phyloP scores from a whole-genome alignment of 2,797 vertebrate species.

The Hephaestus fuliginosus region DNA sequence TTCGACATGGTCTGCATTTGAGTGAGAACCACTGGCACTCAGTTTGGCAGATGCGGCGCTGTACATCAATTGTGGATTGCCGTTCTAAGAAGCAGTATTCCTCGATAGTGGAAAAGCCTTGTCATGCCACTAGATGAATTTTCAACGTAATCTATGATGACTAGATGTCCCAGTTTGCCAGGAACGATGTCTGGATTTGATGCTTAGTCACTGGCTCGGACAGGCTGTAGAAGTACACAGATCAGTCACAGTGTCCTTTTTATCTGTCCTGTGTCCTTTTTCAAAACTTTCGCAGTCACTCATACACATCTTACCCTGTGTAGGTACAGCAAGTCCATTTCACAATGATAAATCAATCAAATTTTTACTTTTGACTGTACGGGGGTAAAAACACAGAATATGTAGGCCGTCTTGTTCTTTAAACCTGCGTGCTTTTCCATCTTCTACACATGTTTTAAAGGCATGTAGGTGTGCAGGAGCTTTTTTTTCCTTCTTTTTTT shows the following conservation, averaged over 20 bases:
- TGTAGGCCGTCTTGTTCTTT: not conserved
- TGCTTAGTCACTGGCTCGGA: slow-evolving; percentile 20
- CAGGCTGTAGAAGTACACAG: not conserved
- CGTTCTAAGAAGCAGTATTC: slow-evolving; percentile 39
- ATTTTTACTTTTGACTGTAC: not conserved
- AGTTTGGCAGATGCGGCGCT: not conserved
- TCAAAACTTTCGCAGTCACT: not conserved
- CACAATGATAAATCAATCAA: not conserved
- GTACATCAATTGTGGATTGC: slow-evolving; percentile 23
- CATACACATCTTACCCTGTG: not conserved
- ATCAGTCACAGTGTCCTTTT: not conserved
- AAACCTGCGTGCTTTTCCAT: not conserved
- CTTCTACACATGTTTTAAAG: not conserved
- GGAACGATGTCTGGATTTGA: slow-evolving; percentile 33
- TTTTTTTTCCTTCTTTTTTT: not conserved
- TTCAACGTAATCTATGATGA: slow-evolving; percentile 51
- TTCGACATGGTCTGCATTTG: slow-evolving; percentile 1
- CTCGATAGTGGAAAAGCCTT: slow-evolving; percentile 41
- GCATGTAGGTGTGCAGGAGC: slow-evolving; percentile 24
- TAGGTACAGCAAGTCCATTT: not conserved
- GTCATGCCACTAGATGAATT: slow-evolving; percentile 42
- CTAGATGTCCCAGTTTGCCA: slow-evolving; percentile 40
- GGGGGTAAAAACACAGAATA: no score
- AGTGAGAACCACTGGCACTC: not conserved
- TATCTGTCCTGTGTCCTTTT: not conserved